Evolutionary conservation across 1,140 invertebrate genomes (phyloP).

Genomic region (Contarinia nasturtii): DNA sequence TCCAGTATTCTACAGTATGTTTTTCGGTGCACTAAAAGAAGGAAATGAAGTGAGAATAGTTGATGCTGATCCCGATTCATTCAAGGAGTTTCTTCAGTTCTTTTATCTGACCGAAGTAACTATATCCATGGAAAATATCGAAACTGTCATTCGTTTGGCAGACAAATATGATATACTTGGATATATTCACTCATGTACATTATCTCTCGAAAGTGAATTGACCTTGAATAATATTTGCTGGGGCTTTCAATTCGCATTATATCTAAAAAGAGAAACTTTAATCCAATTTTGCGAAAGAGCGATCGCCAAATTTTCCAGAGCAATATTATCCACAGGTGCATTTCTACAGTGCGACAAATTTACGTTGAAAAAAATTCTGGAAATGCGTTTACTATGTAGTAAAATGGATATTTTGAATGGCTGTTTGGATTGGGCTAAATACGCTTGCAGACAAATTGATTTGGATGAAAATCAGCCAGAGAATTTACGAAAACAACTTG

Average conservation of each 20-base stretch:
- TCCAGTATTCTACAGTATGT: background rate
- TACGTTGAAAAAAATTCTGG: background rate
- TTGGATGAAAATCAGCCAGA: background rate
- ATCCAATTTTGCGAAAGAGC: background rate
- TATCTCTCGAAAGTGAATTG: background rate
- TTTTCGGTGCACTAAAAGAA: background rate
- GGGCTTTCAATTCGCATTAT: background rate
- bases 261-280: background rate
- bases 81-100: background rate
- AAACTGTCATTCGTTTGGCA: background rate
- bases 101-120: background rate
- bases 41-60: background rate
- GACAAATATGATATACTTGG: background rate
- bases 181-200: background rate
- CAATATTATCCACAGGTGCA: background rate
- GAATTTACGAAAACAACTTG: background rate
- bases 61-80: background rate
- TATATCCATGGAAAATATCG: background rate
- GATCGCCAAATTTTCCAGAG: background rate
- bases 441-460: background rate
- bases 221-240: background rate
- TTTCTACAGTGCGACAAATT: background rate
- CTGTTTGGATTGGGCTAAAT: background rate
- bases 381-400: background rate
- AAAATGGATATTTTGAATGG: background rate